Base-by-base conservation (phyloP, 2,888 invertebrate genomes). In the Lapara coniferarum region DNA sequence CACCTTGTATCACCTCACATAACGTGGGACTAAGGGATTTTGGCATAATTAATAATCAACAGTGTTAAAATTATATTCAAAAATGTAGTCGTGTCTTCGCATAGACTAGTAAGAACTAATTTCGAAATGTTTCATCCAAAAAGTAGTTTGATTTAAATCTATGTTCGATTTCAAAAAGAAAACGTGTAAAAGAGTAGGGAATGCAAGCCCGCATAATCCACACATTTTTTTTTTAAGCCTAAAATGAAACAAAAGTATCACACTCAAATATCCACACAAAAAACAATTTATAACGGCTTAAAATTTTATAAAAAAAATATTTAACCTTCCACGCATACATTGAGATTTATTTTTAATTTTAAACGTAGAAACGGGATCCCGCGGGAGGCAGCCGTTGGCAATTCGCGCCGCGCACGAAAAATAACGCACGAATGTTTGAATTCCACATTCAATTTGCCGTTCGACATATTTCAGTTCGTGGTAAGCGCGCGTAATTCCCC, bases 381-480 rank as follows among this genome's bases (percentile, higher is more conserved):
- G 4, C 19, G 46, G 63, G 63, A 10, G 19, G 46, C 13, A 16
- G 63, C 19, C 16, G 59, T 10, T 46, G 46, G 58, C 37, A 63
- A 63, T 46, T 37, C 37, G 1, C 37, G 8, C 37, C 37, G 37
- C 10, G 19, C 63, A 16, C 12, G 12, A 63, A 57, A 63, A 63
- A 63, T 63, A 46, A 19, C 57, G 37, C 30, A 10, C 46, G 12
- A 63, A 63, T 63, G 46, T 46, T 46, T 7, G 74, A 75, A 77
- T 71, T 77, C 78, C 74, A 75, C 78, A 72, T 77, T 79, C 78
- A 79, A 79, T 79, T 79, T 77, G 71, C 57, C 69, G 71, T 67
- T 67, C 57, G 72, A 71, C 66, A 74, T 79, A 78, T 78, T 77
- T 77, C 70, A 74, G 67, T 66, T 68, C 72, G 19, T 13, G 37